phyloP scores from a whole-genome alignment of 2,888 invertebrate species.

The Empis stercorea region DNA sequence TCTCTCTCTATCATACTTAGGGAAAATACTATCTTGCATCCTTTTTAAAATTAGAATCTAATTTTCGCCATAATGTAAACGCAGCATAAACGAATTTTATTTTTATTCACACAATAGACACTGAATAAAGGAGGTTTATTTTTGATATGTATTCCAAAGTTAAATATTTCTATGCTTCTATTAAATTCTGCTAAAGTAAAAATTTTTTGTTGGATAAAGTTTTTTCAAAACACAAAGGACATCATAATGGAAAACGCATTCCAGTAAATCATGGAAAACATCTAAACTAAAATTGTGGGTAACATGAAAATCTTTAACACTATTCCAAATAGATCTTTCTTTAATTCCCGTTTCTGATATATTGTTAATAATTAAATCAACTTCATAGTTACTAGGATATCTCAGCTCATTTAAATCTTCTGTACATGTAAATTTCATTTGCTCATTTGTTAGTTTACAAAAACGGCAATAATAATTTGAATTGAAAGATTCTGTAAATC shows the following conservation, averaged over 20 bases:
- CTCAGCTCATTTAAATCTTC: background rate
- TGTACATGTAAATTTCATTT: background rate
- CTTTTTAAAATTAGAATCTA: too few species aligned
- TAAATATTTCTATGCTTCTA: conserved; percentile 4
- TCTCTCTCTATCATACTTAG: too few species aligned
- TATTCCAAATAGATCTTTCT: conserved; percentile 5
- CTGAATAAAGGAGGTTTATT: conserved; percentile 5
- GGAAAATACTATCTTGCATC: too few species aligned
- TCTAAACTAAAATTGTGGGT: conserved; percentile 3
- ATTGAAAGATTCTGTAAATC: conserved; percentile 12
- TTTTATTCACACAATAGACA: background rate
- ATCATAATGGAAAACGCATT: conserved; percentile 8
- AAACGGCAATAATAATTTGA: conserved; percentile 7
- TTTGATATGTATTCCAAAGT: conserved; percentile 4
- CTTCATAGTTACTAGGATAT: background rate
- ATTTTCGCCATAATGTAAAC: too few species aligned
- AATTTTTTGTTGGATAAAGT: conserved; percentile 3
- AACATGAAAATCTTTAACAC: conserved; percentile 3
- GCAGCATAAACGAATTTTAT: conserved; percentile 2
- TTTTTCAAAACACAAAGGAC: conserved; percentile 4
- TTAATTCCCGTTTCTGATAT: background rate
- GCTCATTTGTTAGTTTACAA: conserved; percentile 1
- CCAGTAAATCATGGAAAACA: conserved; percentile 6
- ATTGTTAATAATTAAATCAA: background rate
- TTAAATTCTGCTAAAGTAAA: conserved; percentile 4